A percentile compares a stretch with the other conserved stretches of the same genome.
Evolutionary conservation across 2,888 invertebrate species (phyloP).

Genomic region (Plusia festucae): DNA sequence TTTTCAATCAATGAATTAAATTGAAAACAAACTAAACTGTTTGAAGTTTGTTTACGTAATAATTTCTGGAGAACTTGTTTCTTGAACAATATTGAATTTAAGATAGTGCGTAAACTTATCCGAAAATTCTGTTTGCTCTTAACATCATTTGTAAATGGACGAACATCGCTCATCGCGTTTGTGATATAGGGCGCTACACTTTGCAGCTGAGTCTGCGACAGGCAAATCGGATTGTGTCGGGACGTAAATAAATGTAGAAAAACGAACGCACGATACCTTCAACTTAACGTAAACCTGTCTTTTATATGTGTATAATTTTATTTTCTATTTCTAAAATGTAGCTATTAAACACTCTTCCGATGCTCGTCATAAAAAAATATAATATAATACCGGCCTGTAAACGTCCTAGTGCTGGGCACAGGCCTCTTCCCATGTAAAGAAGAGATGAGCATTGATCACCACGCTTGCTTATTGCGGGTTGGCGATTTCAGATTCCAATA

Average conservation of each 20-base stretch:
- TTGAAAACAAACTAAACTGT: conserved; percentile 11
- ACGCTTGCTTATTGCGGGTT: too few species aligned
- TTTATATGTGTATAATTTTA: too few species aligned
- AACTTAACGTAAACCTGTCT: conserved; percentile 10
- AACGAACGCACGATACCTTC: conserved; percentile 15
- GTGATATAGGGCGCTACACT: conserved; percentile 18
- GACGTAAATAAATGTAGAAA: conserved; percentile 33
- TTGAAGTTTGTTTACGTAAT: neutral
- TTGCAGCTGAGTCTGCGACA: conserved; percentile 27
- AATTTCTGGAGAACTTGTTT: neutral
- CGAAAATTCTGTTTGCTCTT: conserved; percentile 18
- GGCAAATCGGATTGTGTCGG: conserved; percentile 38
- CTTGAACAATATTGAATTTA: neutral
- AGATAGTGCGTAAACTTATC: neutral
- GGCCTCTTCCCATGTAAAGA: too few species aligned
- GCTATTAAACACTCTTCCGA: too few species aligned
- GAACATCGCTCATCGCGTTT: conserved; percentile 22
- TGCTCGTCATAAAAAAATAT: too few species aligned
- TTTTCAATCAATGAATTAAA: conserved; percentile 10
- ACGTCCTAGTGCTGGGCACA: too few species aligned
- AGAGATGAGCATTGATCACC: too few species aligned
- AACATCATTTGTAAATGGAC: conserved; percentile 23
- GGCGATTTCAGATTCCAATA: too few species aligned
- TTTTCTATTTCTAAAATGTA: too few species aligned
- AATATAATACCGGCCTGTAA: too few species aligned